These are phyloP conservation scores for Girardinichthys multiradiatus DNA, from an alignment of 2,113 vertebrate genomes.

Conservation along the genomic window DNA sequence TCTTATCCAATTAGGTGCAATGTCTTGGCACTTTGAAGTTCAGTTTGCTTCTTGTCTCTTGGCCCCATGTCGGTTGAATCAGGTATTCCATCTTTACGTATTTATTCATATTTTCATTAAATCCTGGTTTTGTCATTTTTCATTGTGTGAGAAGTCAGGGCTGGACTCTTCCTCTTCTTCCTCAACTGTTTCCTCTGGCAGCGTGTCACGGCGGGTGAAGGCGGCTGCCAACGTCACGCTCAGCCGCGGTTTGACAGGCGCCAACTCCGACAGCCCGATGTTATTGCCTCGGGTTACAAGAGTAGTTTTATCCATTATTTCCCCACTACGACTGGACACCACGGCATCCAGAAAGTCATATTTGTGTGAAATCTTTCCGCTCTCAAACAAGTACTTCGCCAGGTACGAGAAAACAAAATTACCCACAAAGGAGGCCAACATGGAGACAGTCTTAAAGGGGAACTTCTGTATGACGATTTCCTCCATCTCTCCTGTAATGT, in stretches of 20 bases:
- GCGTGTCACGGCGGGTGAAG: constrained; percentile 92
- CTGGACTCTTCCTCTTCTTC: constrained; percentile 87
- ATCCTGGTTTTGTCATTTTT: constrained; percentile 68
- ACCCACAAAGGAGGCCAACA: constrained; percentile 90
- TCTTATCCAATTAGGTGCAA: constrained; percentile 31
- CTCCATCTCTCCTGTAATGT: constrained; percentile 72
- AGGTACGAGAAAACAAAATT: constrained; percentile 91
- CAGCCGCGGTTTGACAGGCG: constrained; percentile 89
- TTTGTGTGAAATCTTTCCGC: constrained; percentile 92
- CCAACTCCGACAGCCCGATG: constrained; percentile 92
- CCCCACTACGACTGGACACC: constrained; percentile 91
- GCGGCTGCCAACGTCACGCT: constrained; percentile 89
- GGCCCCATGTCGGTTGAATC: constrained; percentile 31
- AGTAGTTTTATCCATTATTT: constrained; percentile 98
- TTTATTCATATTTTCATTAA: constrained; percentile 5
- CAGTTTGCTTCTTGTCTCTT: constrained; percentile 24
- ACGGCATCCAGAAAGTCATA: constrained; percentile 95
- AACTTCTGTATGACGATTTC: constrained; percentile 89
- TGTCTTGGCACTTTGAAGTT: constrained; percentile 33
- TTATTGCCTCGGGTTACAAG: constrained; percentile 93
- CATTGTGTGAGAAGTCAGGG: constrained; percentile 88
- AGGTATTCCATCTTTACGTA: neutral
- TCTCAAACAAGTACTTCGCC: constrained; percentile 96
- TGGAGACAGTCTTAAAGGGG: constrained; percentile 94
- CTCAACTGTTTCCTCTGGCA: constrained; percentile 75